A percentile compares a stretch with the other conserved stretches of the same genome.
phyloP scores from a whole-genome alignment of 1,140 invertebrate species.

The Oncopeltus fasciatus region DNA sequence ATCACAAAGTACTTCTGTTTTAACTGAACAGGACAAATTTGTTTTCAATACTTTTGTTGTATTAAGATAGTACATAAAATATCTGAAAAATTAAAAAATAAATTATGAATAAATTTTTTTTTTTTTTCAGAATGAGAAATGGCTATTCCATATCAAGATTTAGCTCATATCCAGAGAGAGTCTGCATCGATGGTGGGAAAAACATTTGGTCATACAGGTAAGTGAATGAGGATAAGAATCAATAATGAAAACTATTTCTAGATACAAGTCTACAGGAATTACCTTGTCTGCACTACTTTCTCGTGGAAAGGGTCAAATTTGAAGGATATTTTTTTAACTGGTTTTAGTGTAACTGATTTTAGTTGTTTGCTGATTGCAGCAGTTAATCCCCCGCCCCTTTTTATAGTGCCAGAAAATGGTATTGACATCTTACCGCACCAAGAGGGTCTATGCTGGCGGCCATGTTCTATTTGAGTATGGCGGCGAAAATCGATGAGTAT shows the following conservation, averaged over 20 bases:
- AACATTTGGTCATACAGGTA: constrained; percentile 26
- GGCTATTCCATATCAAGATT: constrained; percentile 37
- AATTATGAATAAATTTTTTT: constrained; percentile 11
- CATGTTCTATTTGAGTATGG: not conserved
- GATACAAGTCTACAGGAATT: constrained; percentile 23
- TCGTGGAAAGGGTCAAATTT: constrained; percentile 71
- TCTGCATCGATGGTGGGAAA: constrained; percentile 42
- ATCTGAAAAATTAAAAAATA: constrained; percentile 37
- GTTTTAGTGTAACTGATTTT: constrained; percentile 49
- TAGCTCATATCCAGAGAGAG: constrained; percentile 38
- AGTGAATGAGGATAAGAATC: not conserved
- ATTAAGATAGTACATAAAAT: constrained; percentile 54
- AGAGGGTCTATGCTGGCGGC: not conserved
- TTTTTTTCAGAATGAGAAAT: constrained; percentile 28
- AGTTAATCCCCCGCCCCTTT: constrained; percentile 19
- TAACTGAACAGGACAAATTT: constrained; percentile 57
- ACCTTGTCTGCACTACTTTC: constrained; percentile 54
- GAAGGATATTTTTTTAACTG: constrained; percentile 58
- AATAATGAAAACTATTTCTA: not conserved
- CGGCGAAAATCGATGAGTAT: too few species aligned
- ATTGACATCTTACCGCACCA: constrained; percentile 22
- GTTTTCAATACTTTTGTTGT: constrained; percentile 45
- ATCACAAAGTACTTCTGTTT: constrained; percentile 65
- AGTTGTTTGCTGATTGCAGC: constrained; percentile 23
- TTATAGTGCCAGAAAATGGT: constrained; percentile 22